Evolutionary conservation across 2,113 vertebrate genomes (phyloP).

Genomic region (Alethe diademata): DNA sequence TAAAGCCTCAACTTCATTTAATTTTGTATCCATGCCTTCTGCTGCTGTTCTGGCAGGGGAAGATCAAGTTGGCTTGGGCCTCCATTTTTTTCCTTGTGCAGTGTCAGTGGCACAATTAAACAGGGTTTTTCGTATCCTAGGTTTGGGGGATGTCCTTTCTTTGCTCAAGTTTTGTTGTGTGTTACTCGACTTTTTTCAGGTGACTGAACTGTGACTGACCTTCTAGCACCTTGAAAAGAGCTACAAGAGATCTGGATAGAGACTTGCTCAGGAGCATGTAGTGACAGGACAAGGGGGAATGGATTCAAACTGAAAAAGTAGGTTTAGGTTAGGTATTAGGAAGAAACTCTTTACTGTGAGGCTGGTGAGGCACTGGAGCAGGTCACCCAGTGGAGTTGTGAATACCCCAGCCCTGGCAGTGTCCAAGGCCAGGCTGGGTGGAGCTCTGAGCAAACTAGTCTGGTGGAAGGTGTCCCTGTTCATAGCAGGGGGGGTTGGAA

Average conservation of each 20-base stretch:
- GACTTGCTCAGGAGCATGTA: background rate
- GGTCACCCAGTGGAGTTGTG: background rate
- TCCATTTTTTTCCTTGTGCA: background rate
- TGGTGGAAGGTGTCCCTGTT: background rate
- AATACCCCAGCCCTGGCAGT: background rate
- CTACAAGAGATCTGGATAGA: background rate
- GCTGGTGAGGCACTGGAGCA: background rate
- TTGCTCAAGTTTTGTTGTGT: background rate
- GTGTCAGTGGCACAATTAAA: background rate
- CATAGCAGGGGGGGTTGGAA: background rate
- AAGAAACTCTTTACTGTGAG: background rate
- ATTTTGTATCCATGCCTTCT: background rate
- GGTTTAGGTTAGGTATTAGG: background rate
- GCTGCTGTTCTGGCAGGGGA: background rate
- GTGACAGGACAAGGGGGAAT: background rate
- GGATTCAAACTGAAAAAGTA: background rate
- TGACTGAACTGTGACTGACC: background rate
- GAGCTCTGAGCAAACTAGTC: background rate
- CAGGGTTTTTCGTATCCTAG: background rate
- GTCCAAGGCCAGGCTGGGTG: background rate
- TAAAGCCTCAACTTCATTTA: rapidly evolving
- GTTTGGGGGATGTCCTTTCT: background rate
- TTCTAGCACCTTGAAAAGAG: background rate
- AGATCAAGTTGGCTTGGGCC: background rate
- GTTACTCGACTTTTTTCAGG: background rate